These are phyloP conservation scores for Myripristis murdjan DNA, from an alignment of 2,797 vertebrate species.

Conservation along the genomic window DNA sequence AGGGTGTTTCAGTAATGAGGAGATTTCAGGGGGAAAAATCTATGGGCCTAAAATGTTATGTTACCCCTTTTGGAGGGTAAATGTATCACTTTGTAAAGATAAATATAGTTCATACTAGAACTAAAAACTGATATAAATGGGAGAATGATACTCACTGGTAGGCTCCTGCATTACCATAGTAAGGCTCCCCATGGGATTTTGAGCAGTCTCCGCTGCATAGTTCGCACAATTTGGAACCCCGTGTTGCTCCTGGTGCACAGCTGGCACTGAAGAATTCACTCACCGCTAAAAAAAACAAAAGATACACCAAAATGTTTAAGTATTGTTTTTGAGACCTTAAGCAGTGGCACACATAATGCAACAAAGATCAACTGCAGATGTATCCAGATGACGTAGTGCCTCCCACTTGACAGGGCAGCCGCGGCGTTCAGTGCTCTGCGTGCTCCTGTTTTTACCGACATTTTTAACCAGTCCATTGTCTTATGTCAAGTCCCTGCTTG, in stretches of 20 bases:
- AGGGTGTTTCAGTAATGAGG: neutral
- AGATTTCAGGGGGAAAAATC: conserved; percentile 2
- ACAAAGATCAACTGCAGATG: neutral
- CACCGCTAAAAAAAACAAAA: conserved; percentile 83
- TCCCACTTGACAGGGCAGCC: no score
- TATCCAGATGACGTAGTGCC: no score
- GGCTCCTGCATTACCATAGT: conserved; percentile 89
- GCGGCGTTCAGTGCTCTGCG: no score
- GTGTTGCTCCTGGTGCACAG: conserved; percentile 89
- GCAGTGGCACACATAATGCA: no score
- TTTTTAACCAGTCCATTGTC: no score
- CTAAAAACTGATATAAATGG: no score
- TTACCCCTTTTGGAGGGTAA: no score
- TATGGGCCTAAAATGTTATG: neutral
- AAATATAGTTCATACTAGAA: neutral
- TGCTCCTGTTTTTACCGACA: no score
- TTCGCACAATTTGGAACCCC: conserved; percentile 81
- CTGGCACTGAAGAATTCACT: conserved; percentile 86
- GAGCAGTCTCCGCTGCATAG: conserved; percentile 87
- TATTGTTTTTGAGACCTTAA: no score
- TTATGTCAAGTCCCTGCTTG: no score
- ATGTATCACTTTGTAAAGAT: neutral
- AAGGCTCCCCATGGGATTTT: conserved; percentile 79
- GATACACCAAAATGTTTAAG: neutral
- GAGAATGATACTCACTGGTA: conserved; percentile 87